Base-by-base conservation (phyloP, 1,140 invertebrate genomes). In the Macrostomum lignano region DNA sequence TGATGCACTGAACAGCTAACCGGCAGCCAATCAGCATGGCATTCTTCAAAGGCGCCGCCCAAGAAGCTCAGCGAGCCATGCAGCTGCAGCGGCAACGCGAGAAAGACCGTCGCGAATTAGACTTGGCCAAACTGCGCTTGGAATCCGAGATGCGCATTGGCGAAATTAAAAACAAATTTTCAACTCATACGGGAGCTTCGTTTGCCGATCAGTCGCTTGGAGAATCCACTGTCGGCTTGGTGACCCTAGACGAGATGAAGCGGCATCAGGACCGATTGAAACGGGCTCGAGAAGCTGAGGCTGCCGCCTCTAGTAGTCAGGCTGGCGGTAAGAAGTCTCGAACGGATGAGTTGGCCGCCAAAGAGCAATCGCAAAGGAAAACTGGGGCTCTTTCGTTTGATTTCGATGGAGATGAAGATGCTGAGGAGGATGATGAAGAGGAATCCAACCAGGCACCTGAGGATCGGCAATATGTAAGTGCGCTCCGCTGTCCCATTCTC, bases 171-270 rank as follows among this genome's bases (percentile, higher is more conserved):
- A 19, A 14, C n/a, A 33, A 17, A 6, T 33, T 33, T 21, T 14
- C 32, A 7, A 14, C 19, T 22, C 32, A 19, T 5, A 14, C 24
- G 14, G 32, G 26, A n/a, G 11, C 19, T 33, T 14, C 14, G 14
- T n/a, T n/a, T 33, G 19, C 14, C 14, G 32, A 33, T 17, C 14
- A n/a, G 24, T n/a, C n/a, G n/a, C n/a, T n/a, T n/a, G n/a, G n/a
- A n/a, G 32, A 33, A 17, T 17, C 13, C 26, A 33, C 32, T 5
- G 32, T 33, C 3, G 32, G 32, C 6, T 24, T 33, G n/a, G 32
- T 33, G 14, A 33, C 32, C 20, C 19, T 33, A n/a, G 32, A 33
- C 24, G 32, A 33, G 19, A 17, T 33, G 19, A 33, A 33, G 26
- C 22, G n/a, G 10, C 32, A 20, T 17, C 32, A 33, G 19, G 19